These are phyloP conservation scores for Lepisosteus osseus DNA, from an alignment of 2,113 vertebrate species.

Conservation along the genomic window DNA sequence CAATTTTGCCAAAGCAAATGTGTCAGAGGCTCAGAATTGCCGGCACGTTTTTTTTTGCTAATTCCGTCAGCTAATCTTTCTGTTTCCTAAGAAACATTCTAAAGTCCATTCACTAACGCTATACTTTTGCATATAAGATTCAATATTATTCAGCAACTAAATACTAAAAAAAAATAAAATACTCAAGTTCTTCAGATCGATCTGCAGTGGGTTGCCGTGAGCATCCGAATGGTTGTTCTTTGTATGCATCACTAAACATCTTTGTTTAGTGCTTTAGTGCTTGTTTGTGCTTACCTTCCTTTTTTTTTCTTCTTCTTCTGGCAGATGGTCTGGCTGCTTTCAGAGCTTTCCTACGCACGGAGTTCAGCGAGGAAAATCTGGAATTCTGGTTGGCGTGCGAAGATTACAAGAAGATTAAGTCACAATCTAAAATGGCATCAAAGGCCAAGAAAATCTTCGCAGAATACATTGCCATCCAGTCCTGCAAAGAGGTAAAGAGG, in stretches of 20 bases:
- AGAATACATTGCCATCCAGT: slow-evolving; percentile 94
- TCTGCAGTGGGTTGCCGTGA: no score
- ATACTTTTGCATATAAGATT: no score
- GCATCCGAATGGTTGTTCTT: fast-evolving
- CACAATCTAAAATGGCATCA: slow-evolving; percentile 92
- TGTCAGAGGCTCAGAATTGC: no score
- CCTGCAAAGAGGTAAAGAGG: slow-evolving; percentile 90
- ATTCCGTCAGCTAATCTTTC: no score
- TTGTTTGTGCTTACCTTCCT: slow-evolving; percentile 10
- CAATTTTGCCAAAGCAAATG: no score
- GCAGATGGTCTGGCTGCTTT: slow-evolving; percentile 93
- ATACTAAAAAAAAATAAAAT: no score
- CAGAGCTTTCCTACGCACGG: slow-evolving; percentile 90
- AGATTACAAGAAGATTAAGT: slow-evolving; percentile 96
- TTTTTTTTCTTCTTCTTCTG: slow-evolving; percentile 19
- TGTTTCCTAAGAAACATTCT: no score
- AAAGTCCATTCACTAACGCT: no score
- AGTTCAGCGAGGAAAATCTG: slow-evolving; percentile 97
- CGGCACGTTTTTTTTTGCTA: no score
- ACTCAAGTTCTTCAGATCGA: no score
- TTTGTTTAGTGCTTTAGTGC: not conserved
- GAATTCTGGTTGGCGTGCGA: slow-evolving; percentile 98
- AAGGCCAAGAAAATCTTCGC: slow-evolving; percentile 95
- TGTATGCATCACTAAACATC: not conserved
- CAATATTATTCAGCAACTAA: no score